Conservation (phyloP, 2,113 vertebrate species). For the Baryphthengus martii region DNA sequence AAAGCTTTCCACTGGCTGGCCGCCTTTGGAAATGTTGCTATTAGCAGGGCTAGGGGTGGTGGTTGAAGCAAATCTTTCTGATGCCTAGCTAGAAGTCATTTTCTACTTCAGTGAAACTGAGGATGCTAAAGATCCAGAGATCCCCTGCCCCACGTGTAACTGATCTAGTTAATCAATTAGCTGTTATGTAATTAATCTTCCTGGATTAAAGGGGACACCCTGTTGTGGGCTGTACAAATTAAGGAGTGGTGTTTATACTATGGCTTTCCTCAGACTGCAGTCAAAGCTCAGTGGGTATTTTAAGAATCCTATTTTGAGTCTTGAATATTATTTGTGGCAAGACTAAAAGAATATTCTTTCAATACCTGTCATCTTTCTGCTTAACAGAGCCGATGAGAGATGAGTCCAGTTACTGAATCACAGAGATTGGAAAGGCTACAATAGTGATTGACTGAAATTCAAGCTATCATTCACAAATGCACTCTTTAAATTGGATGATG, state of each 20-base stretch:
- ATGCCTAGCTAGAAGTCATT: not conserved
- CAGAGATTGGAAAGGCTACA: not conserved
- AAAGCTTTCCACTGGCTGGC: not conserved
- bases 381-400: rapidly evolving
- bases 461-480: not conserved
- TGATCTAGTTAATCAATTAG: not conserved
- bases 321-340: not conserved
- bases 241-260: not conserved
- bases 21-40: not conserved
- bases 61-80: not conserved
- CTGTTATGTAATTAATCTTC: not conserved
- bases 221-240: not conserved
- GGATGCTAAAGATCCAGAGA: not conserved
- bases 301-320: not conserved
- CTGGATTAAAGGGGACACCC: not conserved
- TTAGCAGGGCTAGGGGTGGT: not conserved
- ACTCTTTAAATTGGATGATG: not conserved
- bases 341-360: not conserved
- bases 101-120: not conserved
- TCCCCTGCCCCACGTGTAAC: not conserved
- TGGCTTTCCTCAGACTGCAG: not conserved
- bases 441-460: not conserved
- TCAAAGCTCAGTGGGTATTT: not conserved
- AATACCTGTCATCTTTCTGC: not conserved
- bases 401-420: not conserved